A percentile compares a stretch with the other conserved stretches of the same genome.
Evolutionary conservation across 2,888 invertebrate genomes (phyloP).

Genomic region (Saturnia japonica): DNA sequence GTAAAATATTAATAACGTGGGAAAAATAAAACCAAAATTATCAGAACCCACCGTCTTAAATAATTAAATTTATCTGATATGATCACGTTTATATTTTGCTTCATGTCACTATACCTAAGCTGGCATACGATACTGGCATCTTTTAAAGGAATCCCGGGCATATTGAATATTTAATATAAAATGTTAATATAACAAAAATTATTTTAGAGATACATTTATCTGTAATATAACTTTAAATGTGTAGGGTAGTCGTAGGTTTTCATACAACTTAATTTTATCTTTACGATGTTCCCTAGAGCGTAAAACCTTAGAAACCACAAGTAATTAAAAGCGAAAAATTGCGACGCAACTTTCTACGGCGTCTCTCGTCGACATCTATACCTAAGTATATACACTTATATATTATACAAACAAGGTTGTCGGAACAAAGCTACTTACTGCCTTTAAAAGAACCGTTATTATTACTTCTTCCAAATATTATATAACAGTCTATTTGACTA

Average conservation of each 20-base stretch:
- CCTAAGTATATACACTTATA: not conserved
- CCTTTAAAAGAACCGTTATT: not conserved
- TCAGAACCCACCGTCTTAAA: too few relatives aligned
- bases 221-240: not conserved
- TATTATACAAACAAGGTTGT: not conserved
- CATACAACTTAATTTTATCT: slow-evolving; percentile 1
- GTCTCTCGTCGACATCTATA: not conserved
- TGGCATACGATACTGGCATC: too few relatives aligned
- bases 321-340: slow-evolving; percentile 13
- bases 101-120: too few relatives aligned
- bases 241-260: not conserved
- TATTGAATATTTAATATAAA: too few relatives aligned
- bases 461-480: not conserved
- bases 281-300: slow-evolving; percentile 2
- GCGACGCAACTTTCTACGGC: not conserved
- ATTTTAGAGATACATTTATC: too few relatives aligned
- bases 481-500: not conserved
- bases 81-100: too few relatives aligned
- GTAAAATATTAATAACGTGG: too few relatives aligned
- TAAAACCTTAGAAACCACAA: slow-evolving; percentile 10
- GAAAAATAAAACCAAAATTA: too few relatives aligned
- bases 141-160: too few relatives aligned
- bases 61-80: too few relatives aligned
- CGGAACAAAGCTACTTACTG: not conserved
- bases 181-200: too few relatives aligned